Evolutionary conservation across 2,113 vertebrate species (phyloP), one percentile per base, ranked within the genome.

Genomic region (Larimichthys crocea): DNA sequence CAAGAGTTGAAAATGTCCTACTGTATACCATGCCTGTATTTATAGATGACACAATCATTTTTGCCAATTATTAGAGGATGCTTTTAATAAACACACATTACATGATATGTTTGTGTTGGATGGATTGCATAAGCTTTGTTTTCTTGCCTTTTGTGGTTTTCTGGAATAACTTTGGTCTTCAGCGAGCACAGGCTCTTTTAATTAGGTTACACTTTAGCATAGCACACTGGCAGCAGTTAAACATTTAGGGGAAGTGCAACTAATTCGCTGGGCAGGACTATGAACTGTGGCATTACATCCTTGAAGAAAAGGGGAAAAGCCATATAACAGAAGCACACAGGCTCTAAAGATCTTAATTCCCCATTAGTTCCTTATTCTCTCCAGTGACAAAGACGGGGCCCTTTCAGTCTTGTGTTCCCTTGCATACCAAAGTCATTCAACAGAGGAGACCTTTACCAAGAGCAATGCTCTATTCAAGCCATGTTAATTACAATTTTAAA

Each of bases 401-500:
- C 89, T 94, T 95, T 94, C 93, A 93, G 89, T 74, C 88, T 88
- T 85, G 68, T 90, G 94, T 93, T 94, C 87, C 83, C 93, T 89
- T 81, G 89, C 95, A 95, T 95, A 93, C 94, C 93, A 93, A 92
- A 95, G 93, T 95, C 92, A 94, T 95, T 96, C 92, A 95, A 92
- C 92, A 92, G 94, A 89, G 84, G 90, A 93, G 92, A 95, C 94
- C 94, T 95, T 93, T 94, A 91, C 86, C 87, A 88, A 93, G 91
- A 91, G 92, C 91, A 92, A 93, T 94, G 93, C 92, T 93, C 94
- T 80, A 95, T 96, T 95, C 93, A 95, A 90, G 91, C 92, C 91
- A 94, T 94, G 94, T 94, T 95, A 95, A 96, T 95, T 95, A 94
- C 94, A 95, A 94, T 94, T 94, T 95, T 95, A 95, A 96, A 95